Conservation (phyloP, 2,797 vertebrate genomes). For the Arnoldichthys spilopterus region DNA sequence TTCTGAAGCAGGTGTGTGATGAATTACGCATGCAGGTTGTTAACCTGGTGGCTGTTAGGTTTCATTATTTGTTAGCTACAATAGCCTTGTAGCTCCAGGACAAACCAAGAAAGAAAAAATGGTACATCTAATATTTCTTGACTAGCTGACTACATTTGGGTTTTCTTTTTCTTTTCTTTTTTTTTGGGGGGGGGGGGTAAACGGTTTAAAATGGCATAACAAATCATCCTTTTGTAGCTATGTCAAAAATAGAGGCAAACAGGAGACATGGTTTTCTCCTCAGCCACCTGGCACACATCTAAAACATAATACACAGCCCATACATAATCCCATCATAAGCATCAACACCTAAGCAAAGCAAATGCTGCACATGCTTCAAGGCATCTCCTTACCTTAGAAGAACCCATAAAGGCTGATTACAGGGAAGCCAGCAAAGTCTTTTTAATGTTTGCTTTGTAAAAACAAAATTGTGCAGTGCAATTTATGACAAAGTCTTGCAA, state of each 20-base stretch:
- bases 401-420: conserved; percentile 75
- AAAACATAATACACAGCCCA: conserved; percentile 59
- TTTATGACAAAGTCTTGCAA: conserved; percentile 38
- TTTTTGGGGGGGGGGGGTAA: too few relatives aligned
- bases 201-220: conserved; percentile 53
- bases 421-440: conserved; percentile 64
- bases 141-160: not conserved
- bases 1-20: not conserved
- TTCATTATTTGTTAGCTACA: not conserved
- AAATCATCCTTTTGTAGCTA: conserved; percentile 54
- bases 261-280: conserved; percentile 50
- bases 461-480: conserved; percentile 58
- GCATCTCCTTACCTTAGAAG: conserved; percentile 67
- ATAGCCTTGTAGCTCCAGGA: not conserved
- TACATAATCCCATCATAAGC: conserved; percentile 66
- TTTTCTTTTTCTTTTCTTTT: too few relatives aligned
- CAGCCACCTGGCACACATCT: conserved; percentile 66
- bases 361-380: conserved; percentile 72
- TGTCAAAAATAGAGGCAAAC: conserved; percentile 61
- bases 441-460: conserved; percentile 68
- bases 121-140: too few relatives aligned
- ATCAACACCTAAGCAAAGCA: conserved; percentile 65
- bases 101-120: not conserved
- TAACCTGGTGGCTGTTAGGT: not conserved
- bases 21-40: not conserved